A percentile compares a stretch with the other conserved stretches of the same genome.
Evolutionary conservation across 2,797 vertebrate species (phyloP).

Genomic region (Pempheris klunzingeri): DNA sequence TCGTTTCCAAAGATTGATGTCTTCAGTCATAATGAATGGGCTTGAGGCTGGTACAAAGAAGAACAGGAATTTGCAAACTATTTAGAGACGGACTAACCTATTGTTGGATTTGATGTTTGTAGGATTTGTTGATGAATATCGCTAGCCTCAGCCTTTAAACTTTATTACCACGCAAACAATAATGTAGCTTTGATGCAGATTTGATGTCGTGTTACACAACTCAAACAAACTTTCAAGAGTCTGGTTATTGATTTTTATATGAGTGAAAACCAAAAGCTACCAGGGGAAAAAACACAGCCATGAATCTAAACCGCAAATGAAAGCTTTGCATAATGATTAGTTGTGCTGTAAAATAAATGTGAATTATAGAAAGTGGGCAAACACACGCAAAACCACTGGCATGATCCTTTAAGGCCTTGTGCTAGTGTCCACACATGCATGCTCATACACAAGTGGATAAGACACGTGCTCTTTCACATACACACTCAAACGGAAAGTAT

Average conservation of each 20-base stretch:
- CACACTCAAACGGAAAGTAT: constrained; percentile 38
- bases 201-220: not conserved
- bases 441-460: constrained; percentile 20
- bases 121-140: not conserved
- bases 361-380: not conserved
- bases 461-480: constrained; percentile 49
- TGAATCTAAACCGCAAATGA: not conserved
- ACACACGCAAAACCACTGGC: not conserved
- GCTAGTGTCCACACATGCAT: constrained; percentile 24
- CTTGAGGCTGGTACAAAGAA: no score
- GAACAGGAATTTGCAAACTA: no score
- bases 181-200: not conserved
- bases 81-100: not conserved
- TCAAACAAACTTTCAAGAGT: not conserved
- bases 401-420: constrained; percentile 1
- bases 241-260: constrained; percentile 11
- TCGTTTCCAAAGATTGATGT: not conserved
- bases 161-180: not conserved
- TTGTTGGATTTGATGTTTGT: not conserved
- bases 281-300: not conserved
- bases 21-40: no score
- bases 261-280: constrained; percentile 9
- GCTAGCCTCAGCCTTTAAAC: not conserved
- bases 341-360: not conserved
- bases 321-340: not conserved